phyloP scores from a whole-genome alignment of 2,113 vertebrate species.

The Oostethus manadensis region DNA sequence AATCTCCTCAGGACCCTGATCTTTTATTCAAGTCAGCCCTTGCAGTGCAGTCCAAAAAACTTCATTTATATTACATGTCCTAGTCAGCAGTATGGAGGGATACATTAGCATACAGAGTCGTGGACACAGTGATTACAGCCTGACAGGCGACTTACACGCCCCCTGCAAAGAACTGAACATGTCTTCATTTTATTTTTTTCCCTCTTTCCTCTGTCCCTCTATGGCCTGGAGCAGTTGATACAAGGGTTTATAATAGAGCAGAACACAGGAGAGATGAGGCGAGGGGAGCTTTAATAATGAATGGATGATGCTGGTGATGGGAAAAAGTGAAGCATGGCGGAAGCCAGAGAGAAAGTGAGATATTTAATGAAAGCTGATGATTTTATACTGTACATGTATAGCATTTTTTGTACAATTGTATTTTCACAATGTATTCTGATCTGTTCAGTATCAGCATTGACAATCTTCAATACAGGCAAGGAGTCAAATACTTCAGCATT shows the following conservation, averaged over 20 bases:
- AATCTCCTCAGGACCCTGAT: constrained; percentile 66
- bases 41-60: constrained; percentile 66
- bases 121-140: constrained; percentile 92
- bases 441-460: too few relatives aligned
- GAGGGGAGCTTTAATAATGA: constrained; percentile 90
- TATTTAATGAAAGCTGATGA: constrained; percentile 44
- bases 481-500: too few relatives aligned
- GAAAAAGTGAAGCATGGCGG: constrained; percentile 29
- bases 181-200: constrained; percentile 63
- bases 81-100: constrained; percentile 66
- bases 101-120: constrained; percentile 81
- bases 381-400: too few relatives aligned
- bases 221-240: constrained; percentile 79
- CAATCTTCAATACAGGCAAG: too few relatives aligned
- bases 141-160: constrained; percentile 88
- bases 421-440: too few relatives aligned
- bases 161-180: constrained; percentile 76
- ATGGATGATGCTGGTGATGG: constrained; percentile 62
- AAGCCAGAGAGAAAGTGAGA: constrained; percentile 22
- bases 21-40: constrained; percentile 65
- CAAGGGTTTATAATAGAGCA: constrained; percentile 85
- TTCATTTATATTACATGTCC: constrained; percentile 72
- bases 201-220: constrained; percentile 53
- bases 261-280: constrained; percentile 71
- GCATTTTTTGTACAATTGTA: too few relatives aligned